Conservation (phyloP, 2,113 vertebrate species). For the Laterallus jamaicensis region DNA sequence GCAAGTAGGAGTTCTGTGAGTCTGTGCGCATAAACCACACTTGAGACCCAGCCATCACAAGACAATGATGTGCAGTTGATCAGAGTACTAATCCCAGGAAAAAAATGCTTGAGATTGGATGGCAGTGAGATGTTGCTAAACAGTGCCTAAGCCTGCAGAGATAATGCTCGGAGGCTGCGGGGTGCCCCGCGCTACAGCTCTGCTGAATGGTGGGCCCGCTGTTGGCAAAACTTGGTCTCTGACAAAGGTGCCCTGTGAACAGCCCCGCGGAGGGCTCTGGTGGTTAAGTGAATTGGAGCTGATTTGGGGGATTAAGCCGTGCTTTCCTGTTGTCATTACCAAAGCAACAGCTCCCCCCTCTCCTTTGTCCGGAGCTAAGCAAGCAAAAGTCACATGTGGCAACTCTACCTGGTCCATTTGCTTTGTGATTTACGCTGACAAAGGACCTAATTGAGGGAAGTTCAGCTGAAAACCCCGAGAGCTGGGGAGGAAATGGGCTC, state of each 20-base stretch:
- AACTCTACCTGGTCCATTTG: constrained; percentile 11
- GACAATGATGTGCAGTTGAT: background rate
- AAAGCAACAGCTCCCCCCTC: background rate
- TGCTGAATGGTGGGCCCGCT: background rate
- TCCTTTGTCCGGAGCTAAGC: constrained; percentile 56
- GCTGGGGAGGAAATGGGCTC: background rate
- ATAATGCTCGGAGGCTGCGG: background rate
- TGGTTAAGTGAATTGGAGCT: background rate
- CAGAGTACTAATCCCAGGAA: background rate
- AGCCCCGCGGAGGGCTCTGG: background rate
- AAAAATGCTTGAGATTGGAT: background rate
- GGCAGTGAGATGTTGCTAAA: background rate
- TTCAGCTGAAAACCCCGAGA: background rate
- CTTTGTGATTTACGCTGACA: background rate
- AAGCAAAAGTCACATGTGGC: constrained; percentile 15
- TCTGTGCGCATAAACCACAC: accelerated
- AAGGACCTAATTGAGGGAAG: constrained; percentile 14
- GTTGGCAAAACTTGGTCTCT: background rate
- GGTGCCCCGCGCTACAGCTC: accelerated
- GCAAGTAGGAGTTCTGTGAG: background rate
- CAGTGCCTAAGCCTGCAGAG: background rate
- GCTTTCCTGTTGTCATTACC: constrained; percentile 62
- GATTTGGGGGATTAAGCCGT: constrained; percentile 51
- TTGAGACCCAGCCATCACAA: background rate
- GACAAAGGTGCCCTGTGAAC: background rate